Percentiles rank a stretch among this genome's conserved stretches.
Evolutionary conservation across 2,797 vertebrate species (phyloP).

Genomic region (Phylloscopus collybita): DNA sequence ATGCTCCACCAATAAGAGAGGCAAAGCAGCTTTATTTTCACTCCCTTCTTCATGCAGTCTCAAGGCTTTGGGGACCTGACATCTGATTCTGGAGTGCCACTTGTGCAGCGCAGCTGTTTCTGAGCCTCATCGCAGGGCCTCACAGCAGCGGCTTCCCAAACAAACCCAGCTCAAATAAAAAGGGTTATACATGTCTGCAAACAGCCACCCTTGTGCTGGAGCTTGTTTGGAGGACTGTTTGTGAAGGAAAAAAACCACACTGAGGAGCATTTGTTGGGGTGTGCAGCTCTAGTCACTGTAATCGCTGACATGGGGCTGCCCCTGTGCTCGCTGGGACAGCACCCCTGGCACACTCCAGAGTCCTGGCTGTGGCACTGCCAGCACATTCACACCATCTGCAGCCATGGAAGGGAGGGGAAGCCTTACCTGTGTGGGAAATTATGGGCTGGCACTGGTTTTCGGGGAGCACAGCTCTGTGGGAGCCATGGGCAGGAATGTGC

Average conservation of each 20-base stretch:
- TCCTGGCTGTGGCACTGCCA: not conserved
- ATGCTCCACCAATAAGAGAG: not conserved
- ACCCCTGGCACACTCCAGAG: fast-evolving
- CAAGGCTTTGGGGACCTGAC: slow-evolving; percentile 24
- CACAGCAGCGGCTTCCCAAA: not conserved
- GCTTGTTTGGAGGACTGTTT: not conserved
- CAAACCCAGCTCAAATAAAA: not conserved
- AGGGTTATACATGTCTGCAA: not conserved
- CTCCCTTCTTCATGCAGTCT: not conserved
- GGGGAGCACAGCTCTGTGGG: fast-evolving
- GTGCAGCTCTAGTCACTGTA: not conserved
- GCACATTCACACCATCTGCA: not conserved
- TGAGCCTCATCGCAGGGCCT: not conserved
- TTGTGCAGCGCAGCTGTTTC: not conserved
- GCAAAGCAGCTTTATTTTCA: not conserved
- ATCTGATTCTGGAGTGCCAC: slow-evolving; percentile 1
- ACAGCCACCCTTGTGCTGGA: not conserved
- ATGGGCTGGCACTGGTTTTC: not conserved
- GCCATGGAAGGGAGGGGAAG: not conserved
- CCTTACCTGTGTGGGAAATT: fast-evolving
- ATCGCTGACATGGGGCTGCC: fast-evolving
- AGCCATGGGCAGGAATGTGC: fast-evolving
- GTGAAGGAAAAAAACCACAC: not conserved
- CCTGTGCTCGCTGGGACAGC: fast-evolving
- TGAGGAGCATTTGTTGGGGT: not conserved